Conservation (phyloP, 2,797 vertebrate species). For the Catharus ustulatus region DNA sequence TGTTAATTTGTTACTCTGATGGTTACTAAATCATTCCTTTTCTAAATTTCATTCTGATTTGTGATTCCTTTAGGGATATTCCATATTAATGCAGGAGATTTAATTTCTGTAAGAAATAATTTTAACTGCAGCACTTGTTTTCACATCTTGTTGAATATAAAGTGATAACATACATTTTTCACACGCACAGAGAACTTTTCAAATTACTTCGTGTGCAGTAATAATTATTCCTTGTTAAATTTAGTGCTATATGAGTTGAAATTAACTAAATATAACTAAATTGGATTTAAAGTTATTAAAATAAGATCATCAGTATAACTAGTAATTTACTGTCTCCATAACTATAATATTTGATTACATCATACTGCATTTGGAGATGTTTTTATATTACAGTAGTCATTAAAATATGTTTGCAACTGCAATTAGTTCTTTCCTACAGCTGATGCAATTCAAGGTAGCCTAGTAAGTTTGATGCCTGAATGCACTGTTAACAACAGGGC, state of each 20-base stretch:
- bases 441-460: constrained; percentile 12
- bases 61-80: background rate
- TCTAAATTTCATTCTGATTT: background rate
- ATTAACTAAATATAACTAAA: background rate
- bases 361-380: background rate
- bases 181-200: background rate
- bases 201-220: background rate
- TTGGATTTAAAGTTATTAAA: background rate
- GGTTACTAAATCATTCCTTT: background rate
- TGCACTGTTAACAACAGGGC: background rate
- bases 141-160: background rate
- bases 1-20: background rate
- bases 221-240: background rate
- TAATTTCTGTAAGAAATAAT: background rate
- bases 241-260: background rate
- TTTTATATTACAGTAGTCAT: background rate
- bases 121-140: background rate
- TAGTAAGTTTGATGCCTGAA: constrained; percentile 8
- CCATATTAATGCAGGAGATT: background rate
- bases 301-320: background rate
- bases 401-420: background rate
- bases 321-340: background rate
- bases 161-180: background rate
- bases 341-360: constrained; percentile 12
- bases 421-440: background rate